These are phyloP conservation scores for Chelonus formosanus DNA, from an alignment of 2,888 invertebrate species.

Conservation along the genomic window DNA sequence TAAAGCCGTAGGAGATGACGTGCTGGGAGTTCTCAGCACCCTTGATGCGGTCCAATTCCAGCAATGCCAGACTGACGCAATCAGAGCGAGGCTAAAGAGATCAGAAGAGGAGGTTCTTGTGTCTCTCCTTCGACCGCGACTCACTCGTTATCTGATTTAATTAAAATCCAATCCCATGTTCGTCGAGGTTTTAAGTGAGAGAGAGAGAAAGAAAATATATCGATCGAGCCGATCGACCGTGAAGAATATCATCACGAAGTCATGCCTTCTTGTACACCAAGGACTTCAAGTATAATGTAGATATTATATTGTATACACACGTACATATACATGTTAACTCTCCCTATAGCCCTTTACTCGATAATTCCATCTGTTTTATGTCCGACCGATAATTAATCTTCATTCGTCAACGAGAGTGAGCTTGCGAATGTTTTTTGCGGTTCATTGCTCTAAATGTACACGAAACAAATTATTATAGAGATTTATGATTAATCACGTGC, in stretches of 20 bases:
- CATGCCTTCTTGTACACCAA: too few relatives aligned
- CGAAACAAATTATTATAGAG: too few relatives aligned
- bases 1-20: too few relatives aligned
- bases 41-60: conserved; percentile 26
- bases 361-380: conserved; percentile 7
- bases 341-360: background rate
- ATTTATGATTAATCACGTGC: too few relatives aligned
- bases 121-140: conserved; percentile 36
- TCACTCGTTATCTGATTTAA: conserved; percentile 45
- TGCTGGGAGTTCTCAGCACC: too few relatives aligned
- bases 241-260: too few relatives aligned
- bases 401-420: conserved; percentile 26
- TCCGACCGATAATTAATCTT: conserved; percentile 38
- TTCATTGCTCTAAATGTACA: too few relatives aligned
- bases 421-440: background rate
- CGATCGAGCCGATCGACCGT: conserved; percentile 37
- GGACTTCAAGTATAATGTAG: conserved; percentile 9
- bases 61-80: conserved; percentile 12
- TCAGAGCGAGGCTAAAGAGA: conserved; percentile 17
- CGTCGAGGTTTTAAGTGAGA: conserved; percentile 8
- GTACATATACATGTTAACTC: too few relatives aligned
- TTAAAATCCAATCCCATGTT: conserved; percentile 44
- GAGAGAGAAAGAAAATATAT: conserved; percentile 35
- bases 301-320: background rate
- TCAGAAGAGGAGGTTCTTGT: conserved; percentile 12